Conservation (phyloP, 2,888 invertebrate species). For the Yponomeuta malinellus region DNA sequence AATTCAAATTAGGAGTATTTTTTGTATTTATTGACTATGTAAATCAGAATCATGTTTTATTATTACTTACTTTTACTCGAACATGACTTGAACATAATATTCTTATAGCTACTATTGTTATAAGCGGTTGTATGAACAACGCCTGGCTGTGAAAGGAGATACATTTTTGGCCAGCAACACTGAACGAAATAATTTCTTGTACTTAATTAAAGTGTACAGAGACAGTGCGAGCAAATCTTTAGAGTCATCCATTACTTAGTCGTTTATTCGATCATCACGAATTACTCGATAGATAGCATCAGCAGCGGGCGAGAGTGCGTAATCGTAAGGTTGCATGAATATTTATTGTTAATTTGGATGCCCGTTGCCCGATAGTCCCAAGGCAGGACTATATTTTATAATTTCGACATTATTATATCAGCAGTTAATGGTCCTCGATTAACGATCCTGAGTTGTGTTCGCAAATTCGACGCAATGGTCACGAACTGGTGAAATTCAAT, state of each 20-base stretch:
- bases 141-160: too few relatives aligned
- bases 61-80: too few relatives aligned
- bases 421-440: constrained; percentile 45
- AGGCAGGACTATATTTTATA: constrained; percentile 57
- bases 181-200: too few relatives aligned
- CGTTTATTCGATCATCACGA: not conserved
- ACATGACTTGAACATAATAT: too few relatives aligned
- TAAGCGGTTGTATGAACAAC: too few relatives aligned
- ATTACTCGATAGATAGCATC: constrained; percentile 10
- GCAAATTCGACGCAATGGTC: constrained; percentile 37
- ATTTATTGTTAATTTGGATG: constrained; percentile 71
- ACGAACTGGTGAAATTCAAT: constrained; percentile 40
- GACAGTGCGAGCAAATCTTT: constrained; percentile 7
- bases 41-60: too few relatives aligned
- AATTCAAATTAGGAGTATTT: too few relatives aligned
- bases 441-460: constrained; percentile 41
- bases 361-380: constrained; percentile 55
- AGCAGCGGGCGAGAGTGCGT: constrained; percentile 25
- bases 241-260: not conserved
- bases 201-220: not conserved
- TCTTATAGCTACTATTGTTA: too few relatives aligned
- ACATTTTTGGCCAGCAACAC: too few relatives aligned
- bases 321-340: constrained; percentile 54
- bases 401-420: constrained; percentile 54
- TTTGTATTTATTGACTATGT: too few relatives aligned